Conservation (phyloP, 2,113 vertebrate species). For the Leucoraja erinaceus region DNA sequence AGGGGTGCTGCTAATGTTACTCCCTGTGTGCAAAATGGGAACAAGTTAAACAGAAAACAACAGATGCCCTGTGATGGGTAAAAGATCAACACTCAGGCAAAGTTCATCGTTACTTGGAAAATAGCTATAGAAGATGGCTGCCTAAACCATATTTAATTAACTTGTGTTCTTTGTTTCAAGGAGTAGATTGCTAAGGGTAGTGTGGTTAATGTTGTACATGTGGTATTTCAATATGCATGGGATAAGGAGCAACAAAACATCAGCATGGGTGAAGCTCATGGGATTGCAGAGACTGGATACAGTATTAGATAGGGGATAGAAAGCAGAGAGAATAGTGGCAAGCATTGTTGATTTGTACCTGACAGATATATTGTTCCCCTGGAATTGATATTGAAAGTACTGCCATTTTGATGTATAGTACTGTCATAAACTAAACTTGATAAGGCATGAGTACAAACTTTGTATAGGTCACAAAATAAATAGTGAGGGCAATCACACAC, state of each 20-base stretch:
- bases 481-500: no score
- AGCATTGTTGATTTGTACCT: no score
- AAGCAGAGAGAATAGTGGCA: no score
- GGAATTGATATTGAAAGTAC: no score
- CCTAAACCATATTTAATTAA: background rate
- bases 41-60: background rate
- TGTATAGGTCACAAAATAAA: no score
- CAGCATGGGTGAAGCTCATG: background rate
- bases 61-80: background rate
- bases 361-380: no score
- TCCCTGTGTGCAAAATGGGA: background rate
- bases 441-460: no score
- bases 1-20: background rate
- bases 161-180: background rate
- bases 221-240: background rate
- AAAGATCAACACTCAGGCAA: background rate
- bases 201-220: background rate
- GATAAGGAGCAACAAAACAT: background rate
- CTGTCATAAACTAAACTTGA: no score
- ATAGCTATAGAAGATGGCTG: background rate
- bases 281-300: no score
- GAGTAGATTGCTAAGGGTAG: background rate
- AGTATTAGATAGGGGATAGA: no score
- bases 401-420: no score
- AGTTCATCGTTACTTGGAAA: background rate